Base-by-base conservation (phyloP, 2,113 vertebrate genomes). In the Theristicus caerulescens region DNA sequence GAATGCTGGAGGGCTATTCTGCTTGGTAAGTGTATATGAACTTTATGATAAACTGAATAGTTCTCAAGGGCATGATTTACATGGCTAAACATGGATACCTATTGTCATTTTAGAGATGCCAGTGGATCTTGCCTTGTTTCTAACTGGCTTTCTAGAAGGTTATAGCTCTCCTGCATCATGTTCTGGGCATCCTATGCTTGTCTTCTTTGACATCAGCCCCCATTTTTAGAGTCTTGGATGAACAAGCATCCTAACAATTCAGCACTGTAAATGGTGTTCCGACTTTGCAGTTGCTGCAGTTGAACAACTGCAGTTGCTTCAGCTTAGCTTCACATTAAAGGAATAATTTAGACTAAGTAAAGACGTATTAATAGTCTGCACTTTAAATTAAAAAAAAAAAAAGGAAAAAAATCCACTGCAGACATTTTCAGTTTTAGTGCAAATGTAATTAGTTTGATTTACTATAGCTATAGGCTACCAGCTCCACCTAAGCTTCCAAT, bases 361-460 rank as follows among this genome's bases (percentile, higher is more conserved):
- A 95, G 86, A 87, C 0, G 2, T 94, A 96, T 95, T 96, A 96
- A 88, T 44, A 94, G 78, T 69, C 71, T 90, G 67, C 85, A 96
- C 7, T 78, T 94, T 81, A 73, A 91, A 90, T 77, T 80, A n/a
- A 79, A 94, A 36, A 44, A 59, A 44, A 59, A 62, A 65, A 40
- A 20, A 74, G 0, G 0, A 24, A 66, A 86, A 89, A 72, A 89
- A 38, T 92, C 61, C 64, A 94, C 81, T 70, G 88, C 88, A 93
- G 93, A 94, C 58, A 76, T 94, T 97, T 95, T 96, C 54, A 81
- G 80, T 64, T 83, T 95, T 92, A 90, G 32, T 79, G 44, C 16
- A 97, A 97, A 96, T 81, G 96, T 95, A 97, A 98, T 98, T 97
- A 98, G 94, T 86, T 97, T 96, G 85, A 98, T 98, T 98, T 98